phyloP scores from a whole-genome alignment of 2,888 invertebrate species.

The Parascotia fuliginaria region DNA sequence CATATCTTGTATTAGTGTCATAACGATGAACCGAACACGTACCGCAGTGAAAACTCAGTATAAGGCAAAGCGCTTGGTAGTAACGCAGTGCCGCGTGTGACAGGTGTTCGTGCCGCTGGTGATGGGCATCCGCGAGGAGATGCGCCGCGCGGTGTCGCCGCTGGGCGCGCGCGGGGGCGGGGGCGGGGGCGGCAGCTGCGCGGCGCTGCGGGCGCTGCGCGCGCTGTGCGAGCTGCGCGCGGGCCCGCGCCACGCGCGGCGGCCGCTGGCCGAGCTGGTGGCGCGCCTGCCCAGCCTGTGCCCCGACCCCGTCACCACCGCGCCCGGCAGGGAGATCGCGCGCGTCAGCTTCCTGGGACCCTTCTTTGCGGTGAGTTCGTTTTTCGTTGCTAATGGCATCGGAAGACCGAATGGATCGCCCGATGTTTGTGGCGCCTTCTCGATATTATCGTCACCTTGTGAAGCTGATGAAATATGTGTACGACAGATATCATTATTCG shows the following conservation, averaged over 20 bases:
- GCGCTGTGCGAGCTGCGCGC: conserved; percentile 93
- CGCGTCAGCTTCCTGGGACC: conserved; percentile 95
- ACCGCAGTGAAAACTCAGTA: too few relatives aligned
- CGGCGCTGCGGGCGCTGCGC: conserved; percentile 89
- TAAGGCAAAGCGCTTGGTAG: too few relatives aligned
- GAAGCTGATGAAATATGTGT: background rate
- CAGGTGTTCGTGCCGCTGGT: conserved; percentile 78
- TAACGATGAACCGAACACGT: too few relatives aligned
- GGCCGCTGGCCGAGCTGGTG: conserved; percentile 88
- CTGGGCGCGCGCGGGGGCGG: conserved; percentile 89
- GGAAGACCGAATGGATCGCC: too few relatives aligned
- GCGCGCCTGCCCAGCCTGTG: conserved; percentile 85
- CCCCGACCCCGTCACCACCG: conserved; percentile 90
- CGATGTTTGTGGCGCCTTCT: background rate
- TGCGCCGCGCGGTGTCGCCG: conserved; percentile 90
- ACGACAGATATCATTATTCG: conserved; percentile 91
- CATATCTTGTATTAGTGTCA: too few relatives aligned
- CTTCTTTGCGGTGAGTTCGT: conserved; percentile 92
- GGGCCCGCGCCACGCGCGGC: conserved; percentile 86
- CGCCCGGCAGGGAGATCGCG: conserved; percentile 94
- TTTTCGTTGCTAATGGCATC: too few relatives aligned
- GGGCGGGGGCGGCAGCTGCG: conserved; percentile 89
- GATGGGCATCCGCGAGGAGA: conserved; percentile 78
- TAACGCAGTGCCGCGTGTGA: background rate
- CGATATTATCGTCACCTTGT: background rate